Percentiles rank a stretch among this genome's conserved stretches.
Conservation (phyloP, 2,797 vertebrate species). For the Acipenser transmontanus region DNA sequence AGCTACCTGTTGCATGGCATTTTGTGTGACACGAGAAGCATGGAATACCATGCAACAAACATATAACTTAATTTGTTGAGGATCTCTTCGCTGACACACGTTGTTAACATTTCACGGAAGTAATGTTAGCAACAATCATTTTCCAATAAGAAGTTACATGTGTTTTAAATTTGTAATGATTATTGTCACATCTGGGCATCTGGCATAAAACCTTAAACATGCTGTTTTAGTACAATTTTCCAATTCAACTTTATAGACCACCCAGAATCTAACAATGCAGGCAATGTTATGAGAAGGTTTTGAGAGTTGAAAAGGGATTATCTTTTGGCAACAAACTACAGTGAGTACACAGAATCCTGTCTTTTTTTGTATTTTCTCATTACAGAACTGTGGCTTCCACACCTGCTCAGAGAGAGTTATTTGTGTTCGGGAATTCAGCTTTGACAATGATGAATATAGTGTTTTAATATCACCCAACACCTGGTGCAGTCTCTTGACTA, state of each 20-base stretch:
- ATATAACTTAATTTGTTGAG: too few relatives aligned
- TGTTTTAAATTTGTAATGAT: constrained; percentile 70
- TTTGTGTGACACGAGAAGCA: too few relatives aligned
- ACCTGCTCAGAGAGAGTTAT: constrained; percentile 38
- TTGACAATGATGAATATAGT: constrained; percentile 45
- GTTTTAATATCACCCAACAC: neutral
- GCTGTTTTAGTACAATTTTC: constrained; percentile 70
- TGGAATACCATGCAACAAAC: too few relatives aligned
- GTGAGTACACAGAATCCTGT: constrained; percentile 48
- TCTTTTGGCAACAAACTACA: constrained; percentile 50
- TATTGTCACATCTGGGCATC: constrained; percentile 77
- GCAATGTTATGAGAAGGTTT: constrained; percentile 51
- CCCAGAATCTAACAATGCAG: constrained; percentile 59
- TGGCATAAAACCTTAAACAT: constrained; percentile 62
- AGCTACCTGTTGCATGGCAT: too few relatives aligned
- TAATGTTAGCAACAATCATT: constrained; percentile 64
- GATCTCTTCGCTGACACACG: too few relatives aligned
- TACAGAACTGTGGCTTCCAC: constrained; percentile 50
- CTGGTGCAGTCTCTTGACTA: too few relatives aligned
- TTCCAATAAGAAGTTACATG: constrained; percentile 64
- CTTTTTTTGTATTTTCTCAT: constrained; percentile 47
- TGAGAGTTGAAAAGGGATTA: constrained; percentile 59
- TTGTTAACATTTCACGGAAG: constrained; percentile 43
- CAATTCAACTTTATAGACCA: constrained; percentile 68
- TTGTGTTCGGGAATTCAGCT: constrained; percentile 3